Conservation (phyloP, 2,888 invertebrate genomes). For the Sinopyrophorus schimmeli region DNA sequence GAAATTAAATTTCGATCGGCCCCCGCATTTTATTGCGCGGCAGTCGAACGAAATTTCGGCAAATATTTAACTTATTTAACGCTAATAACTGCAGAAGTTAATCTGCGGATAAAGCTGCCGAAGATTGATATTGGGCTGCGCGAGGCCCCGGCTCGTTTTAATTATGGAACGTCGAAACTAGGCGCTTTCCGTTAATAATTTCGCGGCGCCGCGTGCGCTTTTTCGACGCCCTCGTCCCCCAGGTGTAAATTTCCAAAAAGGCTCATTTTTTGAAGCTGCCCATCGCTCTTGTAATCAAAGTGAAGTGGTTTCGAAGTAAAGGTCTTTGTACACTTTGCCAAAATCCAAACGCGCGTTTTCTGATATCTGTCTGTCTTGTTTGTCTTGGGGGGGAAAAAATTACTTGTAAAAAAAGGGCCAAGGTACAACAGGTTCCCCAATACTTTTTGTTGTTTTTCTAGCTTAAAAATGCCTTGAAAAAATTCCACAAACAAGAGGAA, state of each 20-base stretch:
- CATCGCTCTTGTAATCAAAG: no score
- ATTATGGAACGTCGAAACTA: conserved; percentile 21
- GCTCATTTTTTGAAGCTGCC: no score
- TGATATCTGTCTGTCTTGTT: no score
- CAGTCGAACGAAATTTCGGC: neutral
- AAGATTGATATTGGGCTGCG: conserved; percentile 13
- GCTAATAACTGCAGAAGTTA: conserved; percentile 9
- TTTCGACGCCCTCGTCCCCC: conserved; percentile 11
- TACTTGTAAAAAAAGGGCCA: no score
- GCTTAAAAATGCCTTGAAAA: no score
- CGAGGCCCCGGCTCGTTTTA: conserved; percentile 3
- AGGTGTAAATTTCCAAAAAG: conserved; percentile 15
- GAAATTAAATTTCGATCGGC: conserved; percentile 10
- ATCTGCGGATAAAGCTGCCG: conserved; percentile 1
- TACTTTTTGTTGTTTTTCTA: no score
- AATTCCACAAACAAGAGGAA: no score
- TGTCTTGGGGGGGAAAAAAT: no score
- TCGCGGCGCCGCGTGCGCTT: conserved; percentile 16
- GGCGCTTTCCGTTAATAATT: conserved; percentile 23
- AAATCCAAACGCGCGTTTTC: no score
- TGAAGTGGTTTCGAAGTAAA: no score
- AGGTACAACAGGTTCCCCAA: no score
- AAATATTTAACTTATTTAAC: conserved; percentile 1
- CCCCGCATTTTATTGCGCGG: neutral
- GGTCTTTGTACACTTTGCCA: no score